Percentiles rank a stretch among this genome's conserved stretches.
Conservation (phyloP, 1,140 invertebrate species). For the Rhyzopertha dominica region DNA sequence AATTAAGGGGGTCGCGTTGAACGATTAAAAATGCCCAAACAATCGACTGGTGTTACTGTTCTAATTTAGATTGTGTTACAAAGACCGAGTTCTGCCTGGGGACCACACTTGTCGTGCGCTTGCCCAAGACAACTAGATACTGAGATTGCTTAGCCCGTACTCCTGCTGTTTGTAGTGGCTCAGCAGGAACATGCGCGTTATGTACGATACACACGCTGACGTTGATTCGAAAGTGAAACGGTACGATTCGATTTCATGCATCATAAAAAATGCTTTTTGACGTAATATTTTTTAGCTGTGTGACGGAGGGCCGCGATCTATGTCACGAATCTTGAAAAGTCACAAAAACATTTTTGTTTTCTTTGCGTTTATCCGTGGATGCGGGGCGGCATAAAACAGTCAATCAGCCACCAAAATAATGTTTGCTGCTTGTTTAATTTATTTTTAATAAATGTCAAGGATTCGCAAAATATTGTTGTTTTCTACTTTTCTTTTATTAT, state of each 20-base stretch:
- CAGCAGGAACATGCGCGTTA: conserved; percentile 33
- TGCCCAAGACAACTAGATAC: conserved; percentile 45
- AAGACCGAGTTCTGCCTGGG: conserved; percentile 34
- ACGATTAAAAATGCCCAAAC: background rate
- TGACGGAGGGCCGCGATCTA: no score
- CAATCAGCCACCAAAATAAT: no score
- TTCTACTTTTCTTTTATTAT: no score
- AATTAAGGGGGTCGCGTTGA: no score
- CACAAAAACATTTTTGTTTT: no score
- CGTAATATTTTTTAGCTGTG: conserved; percentile 22
- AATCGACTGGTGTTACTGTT: background rate
- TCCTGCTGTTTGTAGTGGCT: conserved; percentile 37
- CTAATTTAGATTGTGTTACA: conserved; percentile 2
- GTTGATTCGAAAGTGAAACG: conserved; percentile 44
- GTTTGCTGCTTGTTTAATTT: no score
- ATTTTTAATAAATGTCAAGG: no score
- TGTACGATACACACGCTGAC: conserved; percentile 23
- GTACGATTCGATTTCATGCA: conserved; percentile 33
- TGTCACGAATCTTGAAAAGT: no score
- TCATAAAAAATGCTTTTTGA: conserved; percentile 30
- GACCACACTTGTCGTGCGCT: conserved; percentile 44
- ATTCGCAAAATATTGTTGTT: no score
- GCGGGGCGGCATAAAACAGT: no score
- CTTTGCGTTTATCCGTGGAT: no score
- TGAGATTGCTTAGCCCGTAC: conserved; percentile 36